Base-by-base conservation (phyloP, 2,888 invertebrate species). In the Agrochola macilenta region DNA sequence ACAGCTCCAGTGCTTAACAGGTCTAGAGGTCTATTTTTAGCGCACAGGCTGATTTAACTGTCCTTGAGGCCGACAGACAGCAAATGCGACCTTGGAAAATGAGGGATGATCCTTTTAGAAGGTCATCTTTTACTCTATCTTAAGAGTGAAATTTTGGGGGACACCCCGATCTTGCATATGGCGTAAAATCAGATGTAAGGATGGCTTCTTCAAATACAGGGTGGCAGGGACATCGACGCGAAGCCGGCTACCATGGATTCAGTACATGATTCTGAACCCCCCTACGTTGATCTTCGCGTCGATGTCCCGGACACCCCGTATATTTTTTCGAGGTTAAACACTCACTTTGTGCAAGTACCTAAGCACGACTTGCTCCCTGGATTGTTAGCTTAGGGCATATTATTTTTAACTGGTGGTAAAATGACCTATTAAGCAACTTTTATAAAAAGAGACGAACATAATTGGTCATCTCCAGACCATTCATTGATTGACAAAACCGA, bases 101-200 rank as follows among this genome's bases (percentile, higher is more conserved):
- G 30, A 83, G 26, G 49, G 58, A 64, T 83, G 26, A 20, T 46
- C 14, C 30, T 14, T 78, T 46, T 23, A 54, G 35, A 82, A 78
- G 20, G 52, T 26, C 39, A 57, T 49, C 9, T 64, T 35, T 7
- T 54, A 61, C 30, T 17, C 9, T 60, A 60, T 43, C 30, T n/a
- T 39, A 8, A 7, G 5, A 9, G 46, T 69, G 12, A 2, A 20
- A 58, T 11, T 49, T 65, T 26, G 1, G 5, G 70, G 3, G 5
- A 26, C 0, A 17, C 11, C 11, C 1, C 14, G 43, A 60, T 52
- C 35, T 52, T 61, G 23, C 5, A 81, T 14, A 61, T 46, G 43
- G 14, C 17, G 23, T 46, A 26, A 46, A 46, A 74, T 35, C 17
- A 0, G 14, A 20, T 30, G 49, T 43, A 58, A 49, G 5, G 26